phyloP scores from a whole-genome alignment of 1,140 invertebrate species.

The Tyrophagus putrescentiae region DNA sequence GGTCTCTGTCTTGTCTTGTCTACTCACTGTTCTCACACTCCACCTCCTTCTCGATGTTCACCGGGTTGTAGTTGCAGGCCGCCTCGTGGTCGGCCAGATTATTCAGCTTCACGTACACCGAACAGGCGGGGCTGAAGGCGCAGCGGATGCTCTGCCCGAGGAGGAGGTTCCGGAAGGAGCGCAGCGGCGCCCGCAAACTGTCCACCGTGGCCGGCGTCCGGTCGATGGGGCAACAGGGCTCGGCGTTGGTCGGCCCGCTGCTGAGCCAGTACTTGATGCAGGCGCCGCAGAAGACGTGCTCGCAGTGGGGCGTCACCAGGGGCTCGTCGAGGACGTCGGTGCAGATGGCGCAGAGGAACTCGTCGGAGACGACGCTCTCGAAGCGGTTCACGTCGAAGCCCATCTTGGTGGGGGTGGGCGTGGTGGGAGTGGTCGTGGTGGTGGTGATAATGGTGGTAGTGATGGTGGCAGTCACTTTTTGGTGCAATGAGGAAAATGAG shows the following conservation, averaged over 20 bases:
- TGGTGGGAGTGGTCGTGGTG: no score
- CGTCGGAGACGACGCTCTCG: not conserved
- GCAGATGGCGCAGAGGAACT: constrained; percentile 14
- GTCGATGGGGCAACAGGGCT: constrained; percentile 1
- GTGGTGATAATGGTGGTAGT: no score
- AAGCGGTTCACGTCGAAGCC: constrained; percentile 17
- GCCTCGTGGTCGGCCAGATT: not conserved
- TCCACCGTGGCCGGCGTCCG: not conserved
- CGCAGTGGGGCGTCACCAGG: not conserved
- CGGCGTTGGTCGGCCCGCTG: not conserved
- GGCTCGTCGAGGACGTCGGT: constrained; percentile 1
- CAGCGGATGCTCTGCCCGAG: not conserved
- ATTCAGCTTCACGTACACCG: not conserved
- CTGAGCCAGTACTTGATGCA: constrained; percentile 2
- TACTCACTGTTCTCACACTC: not conserved
- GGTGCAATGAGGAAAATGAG: no score
- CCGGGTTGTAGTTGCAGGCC: not conserved
- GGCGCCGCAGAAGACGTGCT: constrained; percentile 2
- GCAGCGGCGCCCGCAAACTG: not conserved
- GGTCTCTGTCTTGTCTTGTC: not conserved
- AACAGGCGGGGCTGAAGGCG: not conserved
- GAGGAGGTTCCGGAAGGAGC: constrained; percentile 11
- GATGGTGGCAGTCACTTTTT: no score
- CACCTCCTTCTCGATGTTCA: constrained; percentile 5
- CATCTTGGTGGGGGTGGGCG: no score